Evolutionary conservation across 2,113 vertebrate genomes (phyloP).

Genomic region (Eolophus roseicapilla): DNA sequence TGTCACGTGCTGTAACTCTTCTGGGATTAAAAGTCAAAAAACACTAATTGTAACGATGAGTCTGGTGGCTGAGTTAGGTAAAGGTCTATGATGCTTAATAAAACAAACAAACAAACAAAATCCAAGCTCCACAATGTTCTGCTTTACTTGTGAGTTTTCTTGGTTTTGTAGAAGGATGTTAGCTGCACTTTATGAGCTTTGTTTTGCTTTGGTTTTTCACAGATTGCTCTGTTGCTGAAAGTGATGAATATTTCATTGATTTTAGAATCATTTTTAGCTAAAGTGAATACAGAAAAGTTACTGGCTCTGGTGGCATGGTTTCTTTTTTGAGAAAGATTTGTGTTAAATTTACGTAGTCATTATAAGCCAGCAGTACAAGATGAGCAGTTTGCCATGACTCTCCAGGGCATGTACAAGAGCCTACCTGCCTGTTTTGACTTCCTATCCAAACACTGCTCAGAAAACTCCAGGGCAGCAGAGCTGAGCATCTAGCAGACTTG

Average conservation of each 20-base stretch:
- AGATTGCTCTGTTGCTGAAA: background rate
- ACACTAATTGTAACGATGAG: background rate
- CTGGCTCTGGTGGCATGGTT: background rate
- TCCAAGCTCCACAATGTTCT: background rate
- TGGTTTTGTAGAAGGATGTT: background rate
- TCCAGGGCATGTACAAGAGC: background rate
- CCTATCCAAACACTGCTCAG: background rate
- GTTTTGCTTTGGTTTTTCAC: background rate
- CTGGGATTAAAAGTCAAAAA: background rate
- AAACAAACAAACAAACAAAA: background rate
- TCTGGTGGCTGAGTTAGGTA: background rate
- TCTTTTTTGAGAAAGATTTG: background rate
- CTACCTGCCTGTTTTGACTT: background rate
- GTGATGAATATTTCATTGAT: background rate
- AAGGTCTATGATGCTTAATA: background rate
- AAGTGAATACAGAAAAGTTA: background rate
- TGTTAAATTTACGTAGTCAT: background rate
- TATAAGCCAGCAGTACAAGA: background rate
- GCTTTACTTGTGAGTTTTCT: background rate
- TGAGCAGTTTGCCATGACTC: background rate
- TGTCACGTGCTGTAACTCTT: background rate
- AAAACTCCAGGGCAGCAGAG: background rate
- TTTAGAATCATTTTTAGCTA: background rate
- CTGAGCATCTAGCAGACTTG: background rate
- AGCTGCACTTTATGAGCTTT: background rate